Base-by-base conservation (phyloP, 1,140 invertebrate species). In the Zaprionus taronus region DNA sequence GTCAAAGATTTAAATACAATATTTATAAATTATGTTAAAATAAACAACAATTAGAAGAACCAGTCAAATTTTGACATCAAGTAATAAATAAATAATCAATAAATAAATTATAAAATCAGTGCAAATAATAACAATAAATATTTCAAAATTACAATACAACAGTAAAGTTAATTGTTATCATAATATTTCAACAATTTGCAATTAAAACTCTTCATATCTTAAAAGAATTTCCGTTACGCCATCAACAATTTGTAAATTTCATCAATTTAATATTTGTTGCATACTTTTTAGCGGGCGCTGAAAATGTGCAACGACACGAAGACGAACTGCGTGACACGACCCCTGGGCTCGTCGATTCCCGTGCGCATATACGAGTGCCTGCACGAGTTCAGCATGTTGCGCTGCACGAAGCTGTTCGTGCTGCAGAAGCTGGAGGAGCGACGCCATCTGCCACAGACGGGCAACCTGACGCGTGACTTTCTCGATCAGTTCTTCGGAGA, bases 371-470 rank as follows among this genome's bases (percentile, higher is more conserved):
- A 91, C 47, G 86, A 92, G 66, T 93, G 92, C 26, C 74, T 92
- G 28, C 68, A 81, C 5, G 81, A 79, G 24, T 80, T 72, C 17
- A 81, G 64, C 53, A 84, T 92, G 74, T 69, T 92, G 53, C 91
- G 91, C 53, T 93, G 92, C 72, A 91, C 91, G n/a, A 93, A 93
- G 65, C 49, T 92, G 22, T 93, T 86, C n/a, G 80, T 93, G 14
- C 57, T 93, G 20, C 91, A 92, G 44, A 93, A 92, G 34, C 74
- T 93, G 83, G 91, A 92, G 62, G 91, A 87, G 31, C 80, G 85
- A 12, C 62, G 64, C 4, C 63, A 78, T 38, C 60, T 81, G 69
- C 64, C 72, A 4, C 79, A 77, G 53, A 81, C 76, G 2, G 91
- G 91, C 7, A 93, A 93, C 36, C 47, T 92, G 20, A 93, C 92